Conservation (phyloP, 2,888 invertebrate species). For the Dorcus parallelipipedus region DNA sequence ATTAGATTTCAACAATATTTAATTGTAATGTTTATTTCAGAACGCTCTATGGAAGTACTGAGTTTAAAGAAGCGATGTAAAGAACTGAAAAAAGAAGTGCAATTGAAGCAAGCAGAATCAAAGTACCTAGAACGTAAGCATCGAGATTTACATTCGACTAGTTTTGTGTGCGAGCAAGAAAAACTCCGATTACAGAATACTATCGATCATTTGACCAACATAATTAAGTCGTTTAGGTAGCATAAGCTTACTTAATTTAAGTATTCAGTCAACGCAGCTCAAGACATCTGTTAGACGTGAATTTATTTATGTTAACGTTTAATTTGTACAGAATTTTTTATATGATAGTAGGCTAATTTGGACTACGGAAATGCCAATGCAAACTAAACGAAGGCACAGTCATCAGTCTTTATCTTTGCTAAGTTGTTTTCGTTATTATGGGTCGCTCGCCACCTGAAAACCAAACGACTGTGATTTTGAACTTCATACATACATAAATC, state of each 20-base stretch:
- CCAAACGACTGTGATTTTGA: constrained; percentile 18
- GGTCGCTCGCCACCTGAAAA: too few species aligned
- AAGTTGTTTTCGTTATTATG: not conserved
- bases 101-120: constrained; percentile 51
- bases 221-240: constrained; percentile 45
- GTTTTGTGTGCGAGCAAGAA: constrained; percentile 40
- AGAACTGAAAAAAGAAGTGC: constrained; percentile 51
- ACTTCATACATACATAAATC: constrained; percentile 13
- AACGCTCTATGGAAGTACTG: constrained; percentile 50
- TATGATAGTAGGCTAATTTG: not conserved
- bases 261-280: not conserved
- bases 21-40: constrained; percentile 42
- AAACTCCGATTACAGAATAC: constrained; percentile 38
- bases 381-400: not conserved
- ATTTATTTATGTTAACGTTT: constrained; percentile 9
- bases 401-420: constrained; percentile 4
- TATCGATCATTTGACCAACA: constrained; percentile 43
- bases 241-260: constrained; percentile 28
- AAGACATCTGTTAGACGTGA: constrained; percentile 1
- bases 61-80: constrained; percentile 52
- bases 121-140: constrained; percentile 41
- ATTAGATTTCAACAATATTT: not conserved
- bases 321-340: too few species aligned
- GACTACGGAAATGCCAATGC: not conserved
- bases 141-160: constrained; percentile 39